Evolutionary conservation across 2,797 vertebrate genomes (phyloP).

Genomic region (Octomys mimax): DNA sequence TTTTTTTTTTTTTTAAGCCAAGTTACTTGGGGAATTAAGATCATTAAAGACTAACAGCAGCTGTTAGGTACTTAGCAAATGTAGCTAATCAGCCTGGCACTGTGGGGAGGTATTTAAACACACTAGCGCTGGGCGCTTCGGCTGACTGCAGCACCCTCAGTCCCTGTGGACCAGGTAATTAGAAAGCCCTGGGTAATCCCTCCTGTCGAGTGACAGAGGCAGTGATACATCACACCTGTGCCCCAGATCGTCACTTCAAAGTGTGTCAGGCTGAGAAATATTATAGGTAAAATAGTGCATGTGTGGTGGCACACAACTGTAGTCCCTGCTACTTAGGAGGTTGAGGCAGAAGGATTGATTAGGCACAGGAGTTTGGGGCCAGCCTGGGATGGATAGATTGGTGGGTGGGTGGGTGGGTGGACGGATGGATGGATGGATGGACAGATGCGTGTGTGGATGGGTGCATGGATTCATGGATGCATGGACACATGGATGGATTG

Average conservation of each 20-base stretch:
- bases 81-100: constrained; percentile 35
- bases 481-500: neutral
- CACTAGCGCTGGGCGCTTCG: neutral
- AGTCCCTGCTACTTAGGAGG: neutral
- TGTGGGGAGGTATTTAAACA: neutral
- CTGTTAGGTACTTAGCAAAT: constrained; percentile 46
- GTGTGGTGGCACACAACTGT: neutral
- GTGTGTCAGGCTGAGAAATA: neutral
- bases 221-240: neutral
- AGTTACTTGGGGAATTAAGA: constrained; percentile 58
- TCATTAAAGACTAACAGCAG: constrained; percentile 63
- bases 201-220: neutral
- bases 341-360: neutral
- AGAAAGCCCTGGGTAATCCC: neutral
- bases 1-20: neutral
- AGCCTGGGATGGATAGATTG: neutral
- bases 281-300: neutral
- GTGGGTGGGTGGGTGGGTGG: neutral
- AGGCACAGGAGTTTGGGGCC: neutral
- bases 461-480: no score
- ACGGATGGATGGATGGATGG: no score
- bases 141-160: neutral
- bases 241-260: neutral
- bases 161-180: constrained; percentile 34
- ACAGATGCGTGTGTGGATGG: no score